Conservation (phyloP, 2,888 invertebrate species). For the Drosophila kuntzei region DNA sequence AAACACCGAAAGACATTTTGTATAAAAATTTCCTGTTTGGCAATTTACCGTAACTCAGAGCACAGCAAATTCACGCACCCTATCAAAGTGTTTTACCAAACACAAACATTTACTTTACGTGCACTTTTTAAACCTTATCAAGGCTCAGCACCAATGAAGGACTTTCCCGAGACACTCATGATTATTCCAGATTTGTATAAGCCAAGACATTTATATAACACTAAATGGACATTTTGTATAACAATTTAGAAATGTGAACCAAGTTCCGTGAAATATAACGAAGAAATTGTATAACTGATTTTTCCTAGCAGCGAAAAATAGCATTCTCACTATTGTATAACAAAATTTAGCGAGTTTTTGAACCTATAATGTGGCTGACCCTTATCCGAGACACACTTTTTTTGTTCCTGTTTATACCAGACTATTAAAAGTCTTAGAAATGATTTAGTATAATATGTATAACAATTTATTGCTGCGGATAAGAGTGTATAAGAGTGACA, state of each 20-base stretch:
- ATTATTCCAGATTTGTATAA: too few relatives aligned
- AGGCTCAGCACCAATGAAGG: neutral
- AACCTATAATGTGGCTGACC: too few relatives aligned
- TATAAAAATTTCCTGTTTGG: neutral
- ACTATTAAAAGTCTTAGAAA: too few relatives aligned
- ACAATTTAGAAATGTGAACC: neutral
- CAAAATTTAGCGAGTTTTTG: too few relatives aligned
- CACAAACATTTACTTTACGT: neutral
- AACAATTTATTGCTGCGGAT: neutral
- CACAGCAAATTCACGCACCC: neutral
- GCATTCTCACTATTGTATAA: too few relatives aligned
- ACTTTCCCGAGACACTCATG: too few relatives aligned
- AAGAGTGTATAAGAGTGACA: neutral
- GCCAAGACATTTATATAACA: neutral
- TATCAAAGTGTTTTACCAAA: neutral
- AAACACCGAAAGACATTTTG: neutral
- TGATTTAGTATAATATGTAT: neutral
- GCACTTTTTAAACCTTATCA: neutral
- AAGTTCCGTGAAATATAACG: too few relatives aligned
- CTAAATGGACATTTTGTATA: neutral
- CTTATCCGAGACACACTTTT: too few relatives aligned
- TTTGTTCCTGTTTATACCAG: neutral
- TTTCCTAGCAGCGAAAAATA: too few relatives aligned
- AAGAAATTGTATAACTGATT: too few relatives aligned
- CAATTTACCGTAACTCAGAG: neutral